These are phyloP conservation scores for Anhinga anhinga DNA, from an alignment of 2,113 vertebrate genomes.

Conservation along the genomic window DNA sequence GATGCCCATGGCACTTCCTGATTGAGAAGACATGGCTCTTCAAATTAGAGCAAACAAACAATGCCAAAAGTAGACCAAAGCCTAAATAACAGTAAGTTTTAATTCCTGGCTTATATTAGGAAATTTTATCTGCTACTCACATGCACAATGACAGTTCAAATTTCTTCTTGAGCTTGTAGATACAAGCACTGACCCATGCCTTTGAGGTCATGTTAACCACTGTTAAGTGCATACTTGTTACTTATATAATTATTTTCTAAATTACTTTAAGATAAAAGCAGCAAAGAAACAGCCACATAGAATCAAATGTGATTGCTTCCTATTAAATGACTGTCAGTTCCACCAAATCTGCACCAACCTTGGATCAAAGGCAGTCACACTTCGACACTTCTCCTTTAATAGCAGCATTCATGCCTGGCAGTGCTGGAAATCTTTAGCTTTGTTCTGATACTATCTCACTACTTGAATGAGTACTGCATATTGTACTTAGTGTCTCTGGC, in stretches of 20 bases:
- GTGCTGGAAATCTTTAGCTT: background rate
- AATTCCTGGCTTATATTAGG: background rate
- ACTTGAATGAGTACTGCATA: background rate
- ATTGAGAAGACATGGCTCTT: background rate
- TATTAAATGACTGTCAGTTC: constrained; percentile 34
- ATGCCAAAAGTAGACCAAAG: background rate
- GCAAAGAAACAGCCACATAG: background rate
- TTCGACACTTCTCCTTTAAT: constrained; percentile 19
- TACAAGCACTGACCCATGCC: background rate
- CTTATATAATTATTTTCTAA: background rate
- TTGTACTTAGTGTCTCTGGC: background rate
- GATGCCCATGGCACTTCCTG: background rate
- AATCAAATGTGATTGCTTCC: constrained; percentile 20
- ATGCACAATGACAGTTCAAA: background rate
- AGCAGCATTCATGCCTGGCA: constrained; percentile 4
- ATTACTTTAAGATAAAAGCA: constrained; percentile 37
- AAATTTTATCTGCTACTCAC: background rate
- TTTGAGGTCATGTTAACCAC: background rate
- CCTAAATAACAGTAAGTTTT: background rate
- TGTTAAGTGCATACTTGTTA: background rate
- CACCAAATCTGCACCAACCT: constrained; percentile 1
- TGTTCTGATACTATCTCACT: background rate
- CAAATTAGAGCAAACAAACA: background rate
- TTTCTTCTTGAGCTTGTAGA: background rate
- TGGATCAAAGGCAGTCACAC: constrained; percentile 52